Evolutionary conservation across 2,888 invertebrate species (phyloP), one percentile per base, ranked within the genome.

Genomic region (Drosophila helvetica): DNA sequence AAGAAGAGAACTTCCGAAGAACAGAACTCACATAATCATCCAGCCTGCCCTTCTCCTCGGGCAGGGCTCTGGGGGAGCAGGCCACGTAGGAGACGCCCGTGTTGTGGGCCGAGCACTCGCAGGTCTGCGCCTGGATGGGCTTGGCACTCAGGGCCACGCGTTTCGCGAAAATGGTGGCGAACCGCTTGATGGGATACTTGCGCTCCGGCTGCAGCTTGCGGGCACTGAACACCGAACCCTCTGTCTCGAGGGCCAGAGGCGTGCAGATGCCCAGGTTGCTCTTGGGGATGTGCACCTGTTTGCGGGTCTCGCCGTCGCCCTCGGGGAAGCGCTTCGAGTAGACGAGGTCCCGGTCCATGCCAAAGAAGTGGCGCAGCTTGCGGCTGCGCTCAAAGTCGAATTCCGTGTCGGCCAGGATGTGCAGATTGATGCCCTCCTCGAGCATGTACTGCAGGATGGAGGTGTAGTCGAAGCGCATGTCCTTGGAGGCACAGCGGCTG

Each of bases 401-500:
- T 79, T 96, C 96, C 12, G 95, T 95, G 86, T 96, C 95, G 94
- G 97, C 96, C 33, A 98, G 91, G 68, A 97, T 95, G 89, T 98
- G 97, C 1, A 98, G 93, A 3, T 95, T 95, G 65, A 96, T 95
- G 2, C 95, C 96, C 90, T 95, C 96, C 91, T 97, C 97, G 80
- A 96, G 93, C 89, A 98, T 93, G 78, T 95, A 95, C 92, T 97
- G 96, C 88, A 96, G 94, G 65, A 97, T 94, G 27, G 96, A 96
- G 3, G 96, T 95, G 90, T 96, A 97, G 91, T 97, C 97, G 91
- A 96, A 92, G 95, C 96, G 94, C 94, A 96, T 96, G 78, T 94
- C 93, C 46, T 92, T 91, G 5, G 94, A 93, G 74, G 94, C 94
- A 90, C 98, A 98, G 58, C 93, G 93, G 12, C 95, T 94, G 92